Conservation (phyloP, 2,888 invertebrate genomes). For the Drosophila colorata region DNA sequence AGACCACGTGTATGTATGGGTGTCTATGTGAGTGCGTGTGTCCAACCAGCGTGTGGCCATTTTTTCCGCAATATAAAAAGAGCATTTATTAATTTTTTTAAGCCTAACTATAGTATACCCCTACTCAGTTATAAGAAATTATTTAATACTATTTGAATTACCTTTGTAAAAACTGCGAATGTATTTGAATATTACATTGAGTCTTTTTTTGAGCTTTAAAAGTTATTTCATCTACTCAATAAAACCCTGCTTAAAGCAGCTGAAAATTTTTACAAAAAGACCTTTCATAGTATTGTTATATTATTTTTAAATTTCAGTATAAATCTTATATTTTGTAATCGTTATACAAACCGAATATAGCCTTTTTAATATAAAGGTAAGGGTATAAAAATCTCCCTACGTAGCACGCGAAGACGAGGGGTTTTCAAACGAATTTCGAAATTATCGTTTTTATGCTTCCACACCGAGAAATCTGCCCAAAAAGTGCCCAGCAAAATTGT, state of each 20-base stretch:
- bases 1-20: background rate
- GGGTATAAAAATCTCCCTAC: conserved; percentile 26
- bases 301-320: background rate
- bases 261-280: too few species aligned
- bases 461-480: conserved; percentile 42
- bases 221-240: too few species aligned
- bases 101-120: background rate
- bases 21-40: conserved; percentile 4
- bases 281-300: too few species aligned
- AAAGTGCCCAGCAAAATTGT: conserved; percentile 55
- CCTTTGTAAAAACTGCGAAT: background rate
- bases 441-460: conserved; percentile 47
- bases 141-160: background rate
- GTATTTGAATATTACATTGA: background rate
- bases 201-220: too few species aligned
- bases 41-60: conserved; percentile 11
- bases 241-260: too few species aligned
- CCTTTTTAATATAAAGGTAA: background rate
- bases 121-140: background rate
- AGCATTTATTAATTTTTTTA: background rate
- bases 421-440: conserved; percentile 59
- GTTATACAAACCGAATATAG: background rate
- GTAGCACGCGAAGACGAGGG: conserved; percentile 23
- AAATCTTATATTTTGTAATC: background rate
- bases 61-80: conserved; percentile 34